Evolutionary conservation across 2,888 invertebrate species (phyloP), one percentile per base, ranked within the genome.

Genomic region (Zonitis immaculata): DNA sequence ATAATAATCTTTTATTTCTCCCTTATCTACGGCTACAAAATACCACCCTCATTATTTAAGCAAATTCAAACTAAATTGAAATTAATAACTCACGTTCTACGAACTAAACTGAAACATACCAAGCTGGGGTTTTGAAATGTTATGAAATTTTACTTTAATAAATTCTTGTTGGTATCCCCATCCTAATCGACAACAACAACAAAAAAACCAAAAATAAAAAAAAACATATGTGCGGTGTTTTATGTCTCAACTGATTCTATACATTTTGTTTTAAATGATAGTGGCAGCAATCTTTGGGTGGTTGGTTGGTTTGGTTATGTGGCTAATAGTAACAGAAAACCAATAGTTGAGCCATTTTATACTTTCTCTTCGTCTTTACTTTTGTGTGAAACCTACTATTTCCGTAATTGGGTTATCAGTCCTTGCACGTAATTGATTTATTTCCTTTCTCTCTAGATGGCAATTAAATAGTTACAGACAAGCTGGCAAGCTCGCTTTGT

Each of bases 401-500:
- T 60, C 60, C 62, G 61, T 61, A 64, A 63, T 64, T 61, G 62
- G 67, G 66, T 68, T 68, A 68, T 68, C 68, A 68, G 66, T 68
- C 66, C 65, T 66, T 64, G 65, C 67, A 68, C 69, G 68, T 68
- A 69, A 69, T 69, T 69, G 69, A 69, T 69, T 69, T 69, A 69
- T 69, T 68, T 66, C 65, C 62, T 68, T 66, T 65, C 62, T 62
- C 61, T 61, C 63, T 60, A 59, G 57, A 25, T 57, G 51, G 61
- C 62, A 64, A 64, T 64, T 63, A 64, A 62, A 63, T 61, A 62
- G 60, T 61, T 63, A 60, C 60, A n/a, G n/a, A 56, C 51, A 50
- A 56, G 52, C 52, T 46, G 48, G 27, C n/a, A n/a, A n/a, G n/a
- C n/a, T n/a, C 50, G 52, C 57, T 52, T 47, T 4, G 35, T 35